phyloP scores from a whole-genome alignment of 2,113 vertebrate genomes.

The Centropus unirufus region DNA sequence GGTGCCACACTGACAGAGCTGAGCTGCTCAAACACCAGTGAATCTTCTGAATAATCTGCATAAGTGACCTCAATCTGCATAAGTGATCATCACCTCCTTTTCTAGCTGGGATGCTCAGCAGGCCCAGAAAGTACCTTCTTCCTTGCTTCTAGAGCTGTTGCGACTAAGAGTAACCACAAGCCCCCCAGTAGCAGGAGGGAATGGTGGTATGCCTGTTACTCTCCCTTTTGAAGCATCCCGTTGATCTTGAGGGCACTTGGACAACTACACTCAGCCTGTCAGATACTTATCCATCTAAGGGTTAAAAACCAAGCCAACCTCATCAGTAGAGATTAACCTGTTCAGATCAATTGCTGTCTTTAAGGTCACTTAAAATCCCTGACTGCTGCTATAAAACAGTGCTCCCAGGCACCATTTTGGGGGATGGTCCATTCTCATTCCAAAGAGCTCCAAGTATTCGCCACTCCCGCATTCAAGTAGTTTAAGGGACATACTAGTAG shows the following conservation, averaged over 20 bases:
- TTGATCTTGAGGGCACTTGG: neutral
- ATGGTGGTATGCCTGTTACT: fast-evolving
- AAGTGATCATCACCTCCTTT: neutral
- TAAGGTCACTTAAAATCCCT: neutral
- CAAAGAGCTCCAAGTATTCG: neutral
- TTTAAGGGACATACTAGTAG: neutral
- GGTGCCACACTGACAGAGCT: fast-evolving
- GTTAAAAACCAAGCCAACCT: neutral
- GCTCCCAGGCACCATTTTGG: neutral
- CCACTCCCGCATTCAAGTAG: neutral
- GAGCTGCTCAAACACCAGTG: neutral
- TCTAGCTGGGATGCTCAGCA: neutral
- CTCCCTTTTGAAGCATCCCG: neutral
- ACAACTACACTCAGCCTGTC: neutral
- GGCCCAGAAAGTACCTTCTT: neutral
- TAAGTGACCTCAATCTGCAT: neutral
- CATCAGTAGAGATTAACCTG: neutral
- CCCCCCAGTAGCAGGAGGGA: fast-evolving
- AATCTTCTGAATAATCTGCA: neutral
- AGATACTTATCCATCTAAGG: neutral
- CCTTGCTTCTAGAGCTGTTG: neutral
- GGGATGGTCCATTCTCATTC: too few species aligned
- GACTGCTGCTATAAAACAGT: neutral
- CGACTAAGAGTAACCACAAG: neutral
- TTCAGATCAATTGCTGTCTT: neutral